A percentile compares a stretch with the other conserved stretches of the same genome.
These are phyloP conservation scores for Ormyrus labotus DNA, from an alignment of 2,888 invertebrate species.

Conservation along the genomic window DNA sequence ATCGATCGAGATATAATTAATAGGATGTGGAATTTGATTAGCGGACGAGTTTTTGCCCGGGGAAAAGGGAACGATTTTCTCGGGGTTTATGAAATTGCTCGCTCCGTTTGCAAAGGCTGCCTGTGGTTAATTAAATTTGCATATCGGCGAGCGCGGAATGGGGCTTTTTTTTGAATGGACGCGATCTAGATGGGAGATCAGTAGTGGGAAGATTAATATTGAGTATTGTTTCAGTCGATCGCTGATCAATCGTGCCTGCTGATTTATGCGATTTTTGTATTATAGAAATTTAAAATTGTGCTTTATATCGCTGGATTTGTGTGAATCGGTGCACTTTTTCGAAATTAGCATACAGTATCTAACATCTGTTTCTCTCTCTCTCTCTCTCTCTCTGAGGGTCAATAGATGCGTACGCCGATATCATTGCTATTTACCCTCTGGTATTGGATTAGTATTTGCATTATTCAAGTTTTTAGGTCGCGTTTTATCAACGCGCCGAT, in stretches of 20 bases:
- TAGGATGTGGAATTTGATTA: conserved; percentile 50
- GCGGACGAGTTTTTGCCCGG: conserved; percentile 5
- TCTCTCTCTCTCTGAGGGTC: no score
- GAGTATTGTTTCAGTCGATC: conserved; percentile 46
- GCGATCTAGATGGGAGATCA: conserved; percentile 2
- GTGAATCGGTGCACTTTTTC: no score
- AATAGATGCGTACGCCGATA: no score
- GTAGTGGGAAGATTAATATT: conserved; percentile 41
- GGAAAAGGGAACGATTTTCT: neutral
- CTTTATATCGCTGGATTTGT: no score
- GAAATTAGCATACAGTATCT: no score
- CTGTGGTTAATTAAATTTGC: neutral
- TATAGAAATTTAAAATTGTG: no score
- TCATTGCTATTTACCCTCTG: no score
- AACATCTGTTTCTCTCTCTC: no score
- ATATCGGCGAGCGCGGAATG: neutral
- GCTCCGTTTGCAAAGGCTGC: neutral
- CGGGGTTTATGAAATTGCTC: neutral
- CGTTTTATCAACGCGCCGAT: no score
- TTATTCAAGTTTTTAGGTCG: no score
- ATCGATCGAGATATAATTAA: conserved; percentile 50
- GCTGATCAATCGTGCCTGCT: neutral
- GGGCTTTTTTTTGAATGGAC: conserved; percentile 6
- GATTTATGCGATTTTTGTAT: conserved; percentile 4
- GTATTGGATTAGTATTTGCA: no score